Base-by-base conservation (phyloP, 2,888 invertebrate genomes). In the Rapana venosa region DNA sequence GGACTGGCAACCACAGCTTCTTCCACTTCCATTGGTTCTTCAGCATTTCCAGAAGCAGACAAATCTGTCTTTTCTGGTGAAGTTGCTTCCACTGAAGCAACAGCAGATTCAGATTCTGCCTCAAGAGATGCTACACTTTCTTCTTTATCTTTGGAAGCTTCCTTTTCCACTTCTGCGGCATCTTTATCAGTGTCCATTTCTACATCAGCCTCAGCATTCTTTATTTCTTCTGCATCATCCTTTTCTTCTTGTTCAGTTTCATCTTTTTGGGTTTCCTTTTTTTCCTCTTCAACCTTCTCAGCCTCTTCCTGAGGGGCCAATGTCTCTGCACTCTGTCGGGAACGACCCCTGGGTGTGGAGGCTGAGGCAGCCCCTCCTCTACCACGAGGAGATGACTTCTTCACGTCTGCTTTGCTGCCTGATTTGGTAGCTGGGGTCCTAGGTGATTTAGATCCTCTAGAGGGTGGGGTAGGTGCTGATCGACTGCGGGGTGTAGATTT, bases 1-100 rank as follows among this genome's bases (percentile, higher is more conserved):
- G 84, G 30, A 47, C 26, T 47, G 20, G 8, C 56, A 35, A 32
- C 70, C 22, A 26, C 32, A 36, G 74, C 56, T 22, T 84, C n/a
- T 32, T 85, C 58, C 1, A 70, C 35, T 30, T 89, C 89, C 88
- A 84, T 88, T n/a, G 88, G 84, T 32, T 84, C 88, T 88, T 77
- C 58, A 26, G 74, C n/a, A 35, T 58, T 61, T 87, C 77, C 77
- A 84, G 35, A n/a, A 36, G 66, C 35, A 35, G 32, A 36, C 30
- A 56, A 26, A 47, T 81, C 81, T 35, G 17, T n/a, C n/a, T 81
- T 35, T 22, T 32, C 17, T 81, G 17, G 30, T 85, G 47, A 47
- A 58, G 17, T 30, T 5, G n/a, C 74, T 66, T 56, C 61, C 26
- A 35, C 87, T 87, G 17, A 58, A 66, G 36, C 70, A 4, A 1